Percentiles rank a stretch among this genome's conserved stretches.
Evolutionary conservation across 2,113 vertebrate genomes (phyloP).

Genomic region (Ibidorhyncha struthersii): DNA sequence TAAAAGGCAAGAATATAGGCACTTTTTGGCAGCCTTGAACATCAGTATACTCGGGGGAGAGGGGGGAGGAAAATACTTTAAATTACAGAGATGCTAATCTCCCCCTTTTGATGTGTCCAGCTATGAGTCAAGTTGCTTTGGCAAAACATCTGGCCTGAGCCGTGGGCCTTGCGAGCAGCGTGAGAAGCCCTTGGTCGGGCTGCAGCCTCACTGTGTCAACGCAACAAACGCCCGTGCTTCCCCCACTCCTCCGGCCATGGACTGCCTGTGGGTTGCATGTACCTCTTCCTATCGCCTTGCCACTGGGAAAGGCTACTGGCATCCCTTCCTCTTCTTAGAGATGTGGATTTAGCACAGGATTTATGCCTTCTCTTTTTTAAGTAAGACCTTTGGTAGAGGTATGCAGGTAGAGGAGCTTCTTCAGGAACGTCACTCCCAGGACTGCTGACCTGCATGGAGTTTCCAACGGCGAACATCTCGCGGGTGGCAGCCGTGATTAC

Average conservation of each 20-base stretch:
- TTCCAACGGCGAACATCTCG: fast-evolving
- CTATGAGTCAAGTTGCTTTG: neutral
- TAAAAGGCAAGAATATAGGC: conserved; percentile 33
- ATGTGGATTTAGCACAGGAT: neutral
- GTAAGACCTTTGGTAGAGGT: neutral
- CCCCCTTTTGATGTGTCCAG: neutral
- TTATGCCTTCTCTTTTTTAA: neutral
- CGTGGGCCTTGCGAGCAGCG: neutral
- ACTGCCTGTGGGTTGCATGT: fast-evolving
- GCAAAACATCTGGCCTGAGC: neutral
- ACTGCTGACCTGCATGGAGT: neutral
- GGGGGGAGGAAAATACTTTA: conserved; percentile 30
- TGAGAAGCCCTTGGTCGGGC: neutral
- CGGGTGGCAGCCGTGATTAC: neutral
- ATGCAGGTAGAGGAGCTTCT: neutral
- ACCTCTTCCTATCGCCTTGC: fast-evolving
- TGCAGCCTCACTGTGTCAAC: neutral
- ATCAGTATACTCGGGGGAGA: neutral
- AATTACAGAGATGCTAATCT: conserved; percentile 59
- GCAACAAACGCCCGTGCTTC: fast-evolving
- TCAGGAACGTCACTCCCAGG: neutral
- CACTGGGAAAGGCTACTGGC: neutral
- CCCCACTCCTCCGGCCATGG: fast-evolving
- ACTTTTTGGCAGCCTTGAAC: conserved; percentile 13
- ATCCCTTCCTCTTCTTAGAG: neutral